Percentiles rank a stretch among this genome's conserved stretches.
phyloP scores from a whole-genome alignment of 2,888 invertebrate genomes.

The Carpatolechia fugitivella region DNA sequence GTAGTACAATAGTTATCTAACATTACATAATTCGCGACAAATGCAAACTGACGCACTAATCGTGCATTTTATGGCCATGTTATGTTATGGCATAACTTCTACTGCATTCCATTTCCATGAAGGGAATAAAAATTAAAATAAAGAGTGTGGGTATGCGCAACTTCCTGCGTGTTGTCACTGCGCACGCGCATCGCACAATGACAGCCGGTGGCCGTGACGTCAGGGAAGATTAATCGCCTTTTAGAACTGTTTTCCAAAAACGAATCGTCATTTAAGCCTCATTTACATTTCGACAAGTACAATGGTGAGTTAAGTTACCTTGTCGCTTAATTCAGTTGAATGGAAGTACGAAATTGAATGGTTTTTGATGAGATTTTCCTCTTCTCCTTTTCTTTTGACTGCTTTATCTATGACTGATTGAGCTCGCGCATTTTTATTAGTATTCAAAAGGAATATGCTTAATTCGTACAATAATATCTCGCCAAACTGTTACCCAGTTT shows the following conservation, averaged over 20 bases:
- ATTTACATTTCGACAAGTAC: too few relatives aligned
- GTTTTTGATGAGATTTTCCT: too few relatives aligned
- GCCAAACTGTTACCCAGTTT: too few relatives aligned
- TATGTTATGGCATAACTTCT: background rate
- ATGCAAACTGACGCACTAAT: slow-evolving; percentile 7
- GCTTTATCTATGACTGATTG: too few relatives aligned
- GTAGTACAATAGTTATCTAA: background rate
- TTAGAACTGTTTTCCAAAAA: slow-evolving; percentile 6
- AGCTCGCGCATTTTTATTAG: too few relatives aligned
- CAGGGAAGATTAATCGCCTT: background rate
- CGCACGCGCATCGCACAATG: slow-evolving; percentile 21
- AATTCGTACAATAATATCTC: too few relatives aligned
- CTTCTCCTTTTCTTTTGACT: too few relatives aligned
- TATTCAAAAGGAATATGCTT: too few relatives aligned
- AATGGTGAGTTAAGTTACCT: too few relatives aligned
- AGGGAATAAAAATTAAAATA: slow-evolving; percentile 33
- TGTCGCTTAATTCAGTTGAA: too few relatives aligned
- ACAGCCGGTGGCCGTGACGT: slow-evolving; percentile 15
- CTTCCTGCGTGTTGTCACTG: slow-evolving; percentile 43
- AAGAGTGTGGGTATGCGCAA: slow-evolving; percentile 47
- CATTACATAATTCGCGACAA: background rate
- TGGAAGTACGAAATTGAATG: too few relatives aligned
- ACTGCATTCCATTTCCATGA: slow-evolving; percentile 16
- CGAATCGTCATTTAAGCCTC: background rate
- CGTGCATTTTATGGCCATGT: slow-evolving; percentile 6